These are phyloP conservation scores for Lagopus muta DNA, from an alignment of 2,113 vertebrate genomes.

Conservation along the genomic window DNA sequence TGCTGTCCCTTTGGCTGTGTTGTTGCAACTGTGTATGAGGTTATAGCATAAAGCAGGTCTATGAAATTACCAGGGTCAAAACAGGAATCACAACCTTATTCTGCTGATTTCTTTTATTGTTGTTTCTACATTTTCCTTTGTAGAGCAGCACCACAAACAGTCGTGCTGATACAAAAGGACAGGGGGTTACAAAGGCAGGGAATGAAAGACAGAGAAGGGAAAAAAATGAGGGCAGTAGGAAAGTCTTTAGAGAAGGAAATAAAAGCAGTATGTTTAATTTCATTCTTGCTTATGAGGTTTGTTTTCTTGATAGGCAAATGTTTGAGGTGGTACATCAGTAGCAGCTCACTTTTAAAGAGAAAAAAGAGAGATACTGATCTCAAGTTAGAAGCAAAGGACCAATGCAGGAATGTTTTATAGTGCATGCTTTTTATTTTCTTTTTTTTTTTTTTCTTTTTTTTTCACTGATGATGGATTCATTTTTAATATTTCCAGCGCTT, in stretches of 20 bases:
- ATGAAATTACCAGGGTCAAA: not conserved
- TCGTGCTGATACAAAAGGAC: not conserved
- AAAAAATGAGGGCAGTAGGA: not conserved
- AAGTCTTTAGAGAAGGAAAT: not conserved
- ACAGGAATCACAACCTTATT: not conserved
- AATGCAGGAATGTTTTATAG: not conserved
- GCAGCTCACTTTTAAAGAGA: not conserved
- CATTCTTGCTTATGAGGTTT: not conserved
- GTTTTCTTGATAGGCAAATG: not conserved
- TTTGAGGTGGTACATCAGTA: not conserved
- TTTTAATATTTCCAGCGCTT: constrained; percentile 9
- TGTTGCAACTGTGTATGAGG: accelerated
- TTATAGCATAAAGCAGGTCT: not conserved
- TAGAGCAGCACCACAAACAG: not conserved
- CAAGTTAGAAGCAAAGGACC: not conserved
- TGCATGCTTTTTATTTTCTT: not conserved
- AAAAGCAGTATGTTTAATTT: not conserved
- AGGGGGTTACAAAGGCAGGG: not conserved
- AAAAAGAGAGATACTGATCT: not conserved
- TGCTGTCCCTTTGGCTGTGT: not conserved
- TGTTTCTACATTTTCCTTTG: not conserved
- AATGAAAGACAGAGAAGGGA: not conserved
- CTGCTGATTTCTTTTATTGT: not conserved
- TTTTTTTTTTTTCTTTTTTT: not conserved
- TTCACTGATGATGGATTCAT: not conserved